Evolutionary conservation across 2,797 vertebrate genomes (phyloP), one percentile per base, ranked within the genome.

Genomic region (Anolis apletophallus): DNA sequence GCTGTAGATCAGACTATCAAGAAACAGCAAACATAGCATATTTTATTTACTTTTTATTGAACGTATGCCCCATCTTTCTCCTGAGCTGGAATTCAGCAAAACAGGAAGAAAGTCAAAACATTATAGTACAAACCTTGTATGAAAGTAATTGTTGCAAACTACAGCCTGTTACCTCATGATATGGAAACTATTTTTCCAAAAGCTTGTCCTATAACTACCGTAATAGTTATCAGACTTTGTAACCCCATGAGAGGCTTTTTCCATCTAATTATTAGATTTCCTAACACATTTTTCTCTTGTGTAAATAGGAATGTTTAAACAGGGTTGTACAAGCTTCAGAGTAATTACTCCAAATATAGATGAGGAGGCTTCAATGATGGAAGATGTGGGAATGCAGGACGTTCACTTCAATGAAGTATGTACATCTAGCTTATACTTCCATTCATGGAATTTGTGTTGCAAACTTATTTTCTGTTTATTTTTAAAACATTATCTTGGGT

Each of bases 341-440:
- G 98, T 99, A 72, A 97, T 99, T 69, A 99, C 99, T 34, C 99
- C 99, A 2, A 99, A 99, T 94, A 98, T 98, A 26, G 98, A 99
- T 12, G 99, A 99, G 94, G 99, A 99, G 88, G 99, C 97, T 19
- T 98, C 98, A 21, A 99, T 99, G 99, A 99, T 99, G 98, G 99
- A 99, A 93, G 99, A 99, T 17, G 98, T 98, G 0, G 99, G 99
- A 74, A 99, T 99, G 99, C 98, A 99, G 94, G 99, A 99, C n/a
- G 99, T 99, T 88, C 98, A 99, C 86, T 99, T 99, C 94, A 99
- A 98, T 29, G 99, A 99, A 96, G 98, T 99, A 83, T 93, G 96
- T 67, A 79, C 84, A 17, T 0, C 71, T 2, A 0, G 0, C 54
- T 1, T 14, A 73, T 54, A 55, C 7, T 29, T 71, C 6, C 32